A percentile compares a stretch with the other conserved stretches of the same genome.
phyloP scores from a whole-genome alignment of 2,888 invertebrate genomes.

The Agrilus cyanescens region DNA sequence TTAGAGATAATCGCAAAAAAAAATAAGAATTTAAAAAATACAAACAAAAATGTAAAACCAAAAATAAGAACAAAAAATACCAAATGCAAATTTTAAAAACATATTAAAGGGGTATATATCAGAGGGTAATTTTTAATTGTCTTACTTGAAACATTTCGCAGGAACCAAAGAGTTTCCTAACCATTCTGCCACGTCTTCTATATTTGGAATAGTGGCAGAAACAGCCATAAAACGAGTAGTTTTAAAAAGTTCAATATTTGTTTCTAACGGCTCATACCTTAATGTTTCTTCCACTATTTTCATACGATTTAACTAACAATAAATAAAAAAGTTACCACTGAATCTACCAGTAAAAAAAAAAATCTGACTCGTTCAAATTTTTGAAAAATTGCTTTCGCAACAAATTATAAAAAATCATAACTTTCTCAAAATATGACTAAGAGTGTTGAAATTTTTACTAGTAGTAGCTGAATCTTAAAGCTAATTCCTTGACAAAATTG shows the following conservation, averaged over 20 bases:
- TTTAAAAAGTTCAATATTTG: background rate
- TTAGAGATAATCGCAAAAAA: background rate
- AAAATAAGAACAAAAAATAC: no score
- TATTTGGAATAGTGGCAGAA: slow-evolving; percentile 70
- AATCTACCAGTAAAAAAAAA: background rate
- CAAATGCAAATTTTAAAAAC: slow-evolving; percentile 8
- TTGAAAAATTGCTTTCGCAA: no score
- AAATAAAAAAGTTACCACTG: background rate
- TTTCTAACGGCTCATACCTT: background rate
- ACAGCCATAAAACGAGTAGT: slow-evolving; percentile 56
- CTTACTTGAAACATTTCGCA: slow-evolving; percentile 44
- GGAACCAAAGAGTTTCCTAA: slow-evolving; percentile 40
- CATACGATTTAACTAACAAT: slow-evolving; percentile 49
- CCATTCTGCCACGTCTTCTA: slow-evolving; percentile 64
- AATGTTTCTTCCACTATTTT: slow-evolving; percentile 50
- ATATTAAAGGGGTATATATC: background rate
- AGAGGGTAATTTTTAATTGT: background rate
- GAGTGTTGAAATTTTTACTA: no score
- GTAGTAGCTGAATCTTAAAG: no score
- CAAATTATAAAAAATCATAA: no score
- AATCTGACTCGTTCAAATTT: no score
- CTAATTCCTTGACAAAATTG: no score
- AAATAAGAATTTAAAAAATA: no score
- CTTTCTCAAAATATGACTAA: no score
- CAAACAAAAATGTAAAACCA: no score